Evolutionary conservation across 2,113 vertebrate genomes (phyloP), one percentile per base, ranked within the genome.

Genomic region (Hydrolagus affinis): DNA sequence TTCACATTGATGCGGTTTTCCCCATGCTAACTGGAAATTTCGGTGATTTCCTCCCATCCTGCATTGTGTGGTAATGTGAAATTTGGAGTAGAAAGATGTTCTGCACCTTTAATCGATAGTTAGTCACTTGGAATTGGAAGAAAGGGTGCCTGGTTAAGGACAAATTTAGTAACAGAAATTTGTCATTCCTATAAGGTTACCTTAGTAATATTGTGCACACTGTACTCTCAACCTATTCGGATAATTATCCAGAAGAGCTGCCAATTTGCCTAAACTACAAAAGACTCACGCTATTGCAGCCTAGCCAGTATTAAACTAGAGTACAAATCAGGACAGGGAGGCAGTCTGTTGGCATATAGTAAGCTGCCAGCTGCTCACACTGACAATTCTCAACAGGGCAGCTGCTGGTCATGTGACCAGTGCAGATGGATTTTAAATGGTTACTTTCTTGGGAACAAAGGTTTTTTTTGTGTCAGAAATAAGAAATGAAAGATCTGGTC

Each of bases 301-400:
- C 60, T 83, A 28, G 28, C 30, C 66, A 83, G 60, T 83, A 60
- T 83, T 68, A 83, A 68, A 32, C 25, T 19, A 64, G 14, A 83
- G 78, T 30, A 32, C 60, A 83, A 57, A 68, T 83, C 25, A 87
- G 86, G 21, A 25, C 72, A 86, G 59, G 74, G 44, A 30, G 85
- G 87, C 77, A 60, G 8, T 59, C 8, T 85, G 87, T 86, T 89
- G 87, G 28, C 78, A 83, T 83, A 21, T 66, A 30, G 60, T 83
- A 32, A 21, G 87, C 87, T 89, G 89, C 85, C 88, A 91, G 86
- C 88, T 91, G 88, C 90, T 91, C 89, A 75, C 88, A 90, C 85
- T 32, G 85, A 89, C 88, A 87, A 86, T 91, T 91, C 89, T 91
- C 88, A 91, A 88, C 88, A 88, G 68, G 86, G 86, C 88, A 90